A percentile compares a stretch with the other conserved stretches of the same genome.
Conservation (phyloP, 2,797 vertebrate genomes). For the Sebastes trivittatus region DNA sequence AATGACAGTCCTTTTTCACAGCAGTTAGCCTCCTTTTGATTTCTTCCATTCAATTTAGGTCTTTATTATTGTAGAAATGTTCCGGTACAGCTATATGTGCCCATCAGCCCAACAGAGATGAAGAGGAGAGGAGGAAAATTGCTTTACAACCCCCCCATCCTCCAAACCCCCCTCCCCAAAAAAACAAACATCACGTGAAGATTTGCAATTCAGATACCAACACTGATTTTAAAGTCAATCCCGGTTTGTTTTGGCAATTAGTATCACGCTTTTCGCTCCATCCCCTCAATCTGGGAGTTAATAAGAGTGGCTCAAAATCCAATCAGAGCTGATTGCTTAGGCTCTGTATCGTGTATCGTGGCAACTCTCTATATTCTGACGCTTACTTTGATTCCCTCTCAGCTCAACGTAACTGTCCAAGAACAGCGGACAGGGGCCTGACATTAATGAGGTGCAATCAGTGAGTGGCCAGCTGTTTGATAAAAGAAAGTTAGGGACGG, state of each 20-base stretch:
- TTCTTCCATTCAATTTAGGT: not conserved
- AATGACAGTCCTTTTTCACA: constrained; percentile 1
- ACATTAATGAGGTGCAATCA: constrained; percentile 68
- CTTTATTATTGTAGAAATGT: not conserved
- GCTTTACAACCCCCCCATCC: not conserved
- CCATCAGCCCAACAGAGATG: constrained; percentile 1
- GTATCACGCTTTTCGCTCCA: constrained; percentile 51
- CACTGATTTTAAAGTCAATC: constrained; percentile 52
- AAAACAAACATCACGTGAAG: not conserved
- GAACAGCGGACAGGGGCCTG: constrained; percentile 25
- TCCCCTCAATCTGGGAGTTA: constrained; percentile 69
- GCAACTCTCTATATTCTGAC: constrained; percentile 38
- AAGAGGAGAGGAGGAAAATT: not conserved
- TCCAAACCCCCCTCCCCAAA: fast-evolving
- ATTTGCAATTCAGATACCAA: constrained; percentile 60
- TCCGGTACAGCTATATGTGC: not conserved
- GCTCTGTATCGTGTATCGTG: constrained; percentile 43
- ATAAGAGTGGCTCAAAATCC: constrained; percentile 73
- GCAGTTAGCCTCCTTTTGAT: constrained; percentile 14
- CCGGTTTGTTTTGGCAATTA: constrained; percentile 75
- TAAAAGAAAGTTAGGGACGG: not conserved
- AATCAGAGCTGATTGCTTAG: constrained; percentile 76
- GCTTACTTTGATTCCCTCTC: constrained; percentile 54
- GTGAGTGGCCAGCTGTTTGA: constrained; percentile 32
- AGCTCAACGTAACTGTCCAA: constrained; percentile 38